Evolutionary conservation across 1,140 invertebrate species (phyloP), one percentile per base, ranked within the genome.

Genomic region (Olivierus martensii): DNA sequence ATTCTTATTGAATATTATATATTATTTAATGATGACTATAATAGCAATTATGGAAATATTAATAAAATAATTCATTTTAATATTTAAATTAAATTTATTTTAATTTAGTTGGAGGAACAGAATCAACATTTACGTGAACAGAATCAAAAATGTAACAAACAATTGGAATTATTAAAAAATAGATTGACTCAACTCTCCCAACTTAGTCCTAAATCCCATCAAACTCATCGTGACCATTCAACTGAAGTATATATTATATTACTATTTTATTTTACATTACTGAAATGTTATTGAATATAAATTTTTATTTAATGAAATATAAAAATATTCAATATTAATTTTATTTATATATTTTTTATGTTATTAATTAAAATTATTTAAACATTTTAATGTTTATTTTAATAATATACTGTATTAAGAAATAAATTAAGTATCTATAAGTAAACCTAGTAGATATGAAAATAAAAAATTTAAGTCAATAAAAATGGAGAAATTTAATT

Each of bases 61-160:
- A n/a, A n/a, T n/a, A 28, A 28, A 28, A 28, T 28, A 28, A 28
- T 28, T n/a, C n/a, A n/a, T n/a, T 28, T 28, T 28, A 28, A 6
- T 28, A 28, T 28, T 28, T 28, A 28, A 28, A 28, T 28, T 28
- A 28, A 28, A 6, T 28, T 28, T 28, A 9, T 28, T 28, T 28
- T 28, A 28, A 28, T 28, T 28, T 22, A 58, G 56, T 70, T 96
- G 46, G 91, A 96, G 70, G 84, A 89, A 63, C 88, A 94, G 65
- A 95, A 95, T 69, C 84, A 90, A 63, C 75, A 83, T 61, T 73
- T 96, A 44, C 73, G 85, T 28, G 85, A 92, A 64, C 89, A 94
- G 70, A 94, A 94, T 71, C 82, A 87, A 66, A 88, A 90, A 70
- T 90, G 88, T 66, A 92, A 91, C 66, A 85, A 91, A 63, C 90